Conservation (phyloP, 2,888 invertebrate species). For the Leucania comma region DNA sequence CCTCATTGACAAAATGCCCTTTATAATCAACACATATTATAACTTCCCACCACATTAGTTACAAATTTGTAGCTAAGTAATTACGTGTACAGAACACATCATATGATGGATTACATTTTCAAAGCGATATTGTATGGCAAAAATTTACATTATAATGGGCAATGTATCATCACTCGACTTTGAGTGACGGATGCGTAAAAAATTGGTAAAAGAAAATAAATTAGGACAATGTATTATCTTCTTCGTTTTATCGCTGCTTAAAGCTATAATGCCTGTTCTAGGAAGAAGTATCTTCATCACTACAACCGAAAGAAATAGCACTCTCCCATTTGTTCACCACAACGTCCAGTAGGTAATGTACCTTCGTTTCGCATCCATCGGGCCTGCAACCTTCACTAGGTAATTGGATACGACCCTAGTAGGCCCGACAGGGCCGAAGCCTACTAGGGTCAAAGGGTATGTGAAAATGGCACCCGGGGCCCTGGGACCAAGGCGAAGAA, state of each 20-base stretch:
- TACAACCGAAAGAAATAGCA: too few relatives aligned
- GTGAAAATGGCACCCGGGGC: too few relatives aligned
- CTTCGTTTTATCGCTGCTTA: conserved; percentile 17
- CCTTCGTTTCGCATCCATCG: too few relatives aligned
- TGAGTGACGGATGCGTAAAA: conserved; percentile 62
- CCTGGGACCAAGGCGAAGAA: too few relatives aligned
- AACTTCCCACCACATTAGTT: conserved; percentile 7
- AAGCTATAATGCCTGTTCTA: neutral
- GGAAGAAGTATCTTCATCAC: too few relatives aligned
- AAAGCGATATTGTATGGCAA: conserved; percentile 55
- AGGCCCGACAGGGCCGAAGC: too few relatives aligned
- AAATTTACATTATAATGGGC: conserved; percentile 68
- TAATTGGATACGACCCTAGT: too few relatives aligned
- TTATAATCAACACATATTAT: neutral
- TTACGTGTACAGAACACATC: conserved; percentile 53
- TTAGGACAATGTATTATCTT: conserved; percentile 43
- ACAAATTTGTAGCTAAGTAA: conserved; percentile 51
- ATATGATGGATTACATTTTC: conserved; percentile 64
- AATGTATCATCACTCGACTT: conserved; percentile 65
- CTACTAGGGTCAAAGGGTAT: too few relatives aligned
- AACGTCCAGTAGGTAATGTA: too few relatives aligned
- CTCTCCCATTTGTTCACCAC: too few relatives aligned
- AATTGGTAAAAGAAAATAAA: conserved; percentile 56
- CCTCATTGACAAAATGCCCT: neutral
- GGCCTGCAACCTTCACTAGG: too few relatives aligned